Percentiles rank a stretch among this genome's conserved stretches.
These are phyloP conservation scores for Lasioglossum lativentre DNA, from an alignment of 2,888 invertebrate species.

Conservation along the genomic window DNA sequence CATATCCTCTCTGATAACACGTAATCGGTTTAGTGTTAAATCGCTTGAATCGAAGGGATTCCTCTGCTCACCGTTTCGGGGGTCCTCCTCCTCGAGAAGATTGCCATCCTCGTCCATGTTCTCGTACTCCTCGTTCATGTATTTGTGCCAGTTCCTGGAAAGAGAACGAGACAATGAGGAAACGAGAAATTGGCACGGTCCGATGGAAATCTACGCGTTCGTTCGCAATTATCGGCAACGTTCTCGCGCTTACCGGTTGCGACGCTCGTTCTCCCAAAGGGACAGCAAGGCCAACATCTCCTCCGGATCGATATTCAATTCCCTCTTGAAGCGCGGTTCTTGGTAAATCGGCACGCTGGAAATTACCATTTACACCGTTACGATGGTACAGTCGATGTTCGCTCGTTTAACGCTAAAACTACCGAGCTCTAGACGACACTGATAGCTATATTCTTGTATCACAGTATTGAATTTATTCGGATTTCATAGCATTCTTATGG, in stretches of 20 bases:
- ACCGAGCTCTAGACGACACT: background rate
- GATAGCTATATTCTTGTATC: too few species aligned
- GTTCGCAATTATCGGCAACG: background rate
- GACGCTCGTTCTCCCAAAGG: slow-evolving; percentile 82
- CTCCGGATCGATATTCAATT: slow-evolving; percentile 79
- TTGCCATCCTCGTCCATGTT: slow-evolving; percentile 77
- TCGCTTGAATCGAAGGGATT: background rate
- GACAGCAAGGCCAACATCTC: slow-evolving; percentile 82
- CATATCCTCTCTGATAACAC: too few species aligned
- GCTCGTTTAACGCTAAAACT: background rate
- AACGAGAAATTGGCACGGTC: slow-evolving; percentile 20
- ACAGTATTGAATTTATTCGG: too few species aligned
- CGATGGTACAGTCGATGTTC: background rate
- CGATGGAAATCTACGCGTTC: background rate
- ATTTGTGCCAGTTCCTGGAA: slow-evolving; percentile 78
- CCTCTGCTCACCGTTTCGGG: slow-evolving; percentile 71
- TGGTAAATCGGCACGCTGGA: slow-evolving; percentile 76
- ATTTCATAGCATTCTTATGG: too few species aligned
- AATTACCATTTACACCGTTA: slow-evolving; percentile 18
- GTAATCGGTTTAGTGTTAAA: background rate
- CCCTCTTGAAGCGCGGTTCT: slow-evolving; percentile 82
- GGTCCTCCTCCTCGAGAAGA: slow-evolving; percentile 80
- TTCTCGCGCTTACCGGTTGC: slow-evolving; percentile 74
- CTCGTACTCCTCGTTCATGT: slow-evolving; percentile 80
- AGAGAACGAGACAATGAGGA: background rate